These are phyloP conservation scores for Siphamia tubifer DNA, from an alignment of 2,113 vertebrate genomes.

Conservation along the genomic window DNA sequence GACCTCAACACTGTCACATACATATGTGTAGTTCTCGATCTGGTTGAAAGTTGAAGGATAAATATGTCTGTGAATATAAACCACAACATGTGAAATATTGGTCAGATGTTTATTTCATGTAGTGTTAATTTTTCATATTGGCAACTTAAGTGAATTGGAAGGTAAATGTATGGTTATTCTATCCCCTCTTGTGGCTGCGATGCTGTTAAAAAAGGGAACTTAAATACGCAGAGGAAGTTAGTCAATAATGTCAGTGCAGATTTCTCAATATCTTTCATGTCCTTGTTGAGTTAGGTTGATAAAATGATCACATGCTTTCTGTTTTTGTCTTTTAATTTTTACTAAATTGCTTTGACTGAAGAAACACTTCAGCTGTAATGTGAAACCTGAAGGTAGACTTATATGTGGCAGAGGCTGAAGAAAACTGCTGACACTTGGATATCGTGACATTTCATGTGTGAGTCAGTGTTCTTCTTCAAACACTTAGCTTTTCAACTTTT, in stretches of 20 bases:
- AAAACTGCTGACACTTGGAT: constrained; percentile 19
- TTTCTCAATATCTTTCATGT: constrained; percentile 49
- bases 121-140: not conserved
- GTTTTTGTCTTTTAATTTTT: not conserved
- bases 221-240: constrained; percentile 64
- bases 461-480: not conserved
- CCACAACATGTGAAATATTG: not conserved
- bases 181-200: not conserved
- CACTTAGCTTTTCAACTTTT: not conserved
- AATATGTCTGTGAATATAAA: not conserved
- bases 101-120: not conserved
- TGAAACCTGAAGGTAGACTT: not conserved
- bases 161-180: not conserved
- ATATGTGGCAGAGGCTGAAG: not conserved
- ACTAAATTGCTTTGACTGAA: not conserved
- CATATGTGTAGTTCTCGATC: not conserved
- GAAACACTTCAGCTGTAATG: no score
- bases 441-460: not conserved
- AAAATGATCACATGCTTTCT: not conserved
- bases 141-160: no score
- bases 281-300: not conserved
- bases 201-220: constrained; percentile 65
- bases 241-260: constrained; percentile 45
- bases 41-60: not conserved
- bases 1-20: not conserved